Conservation (phyloP, 2,888 invertebrate genomes). For the Polymixis lichenea region DNA sequence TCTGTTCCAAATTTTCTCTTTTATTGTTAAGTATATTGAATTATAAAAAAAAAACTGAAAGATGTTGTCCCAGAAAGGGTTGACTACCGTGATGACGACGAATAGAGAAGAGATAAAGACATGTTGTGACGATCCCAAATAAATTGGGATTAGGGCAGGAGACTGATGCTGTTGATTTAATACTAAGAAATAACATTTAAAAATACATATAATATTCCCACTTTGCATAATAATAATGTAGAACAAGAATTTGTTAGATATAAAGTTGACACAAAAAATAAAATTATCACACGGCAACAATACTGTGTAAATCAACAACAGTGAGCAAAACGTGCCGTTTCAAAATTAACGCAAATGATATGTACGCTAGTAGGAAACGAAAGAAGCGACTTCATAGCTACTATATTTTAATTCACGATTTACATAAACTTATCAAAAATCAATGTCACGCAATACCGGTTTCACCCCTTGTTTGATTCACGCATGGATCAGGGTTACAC, state of each 20-base stretch:
- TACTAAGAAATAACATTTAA: not conserved
- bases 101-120: no score
- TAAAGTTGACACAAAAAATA: not conserved
- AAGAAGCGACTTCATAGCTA: conserved; percentile 6
- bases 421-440: conserved; percentile 40
- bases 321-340: conserved; percentile 27
- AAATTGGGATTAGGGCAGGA: no score
- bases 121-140: no score
- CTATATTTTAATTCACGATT: conserved; percentile 19
- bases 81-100: not conserved
- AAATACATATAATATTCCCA: not conserved
- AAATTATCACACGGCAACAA: conserved; percentile 9
- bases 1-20: not conserved
- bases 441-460: conserved; percentile 50
- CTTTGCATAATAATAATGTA: not conserved
- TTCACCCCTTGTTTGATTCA: conserved; percentile 28
- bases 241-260: not conserved
- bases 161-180: no score
- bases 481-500: conserved; percentile 29
- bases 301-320: conserved; percentile 18
- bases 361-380: conserved; percentile 7
- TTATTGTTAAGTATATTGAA: not conserved
- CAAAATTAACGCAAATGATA: conserved; percentile 24
- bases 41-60: not conserved
- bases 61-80: not conserved